Conservation (phyloP, 1,140 invertebrate genomes). For the Tetraneura akinire region DNA sequence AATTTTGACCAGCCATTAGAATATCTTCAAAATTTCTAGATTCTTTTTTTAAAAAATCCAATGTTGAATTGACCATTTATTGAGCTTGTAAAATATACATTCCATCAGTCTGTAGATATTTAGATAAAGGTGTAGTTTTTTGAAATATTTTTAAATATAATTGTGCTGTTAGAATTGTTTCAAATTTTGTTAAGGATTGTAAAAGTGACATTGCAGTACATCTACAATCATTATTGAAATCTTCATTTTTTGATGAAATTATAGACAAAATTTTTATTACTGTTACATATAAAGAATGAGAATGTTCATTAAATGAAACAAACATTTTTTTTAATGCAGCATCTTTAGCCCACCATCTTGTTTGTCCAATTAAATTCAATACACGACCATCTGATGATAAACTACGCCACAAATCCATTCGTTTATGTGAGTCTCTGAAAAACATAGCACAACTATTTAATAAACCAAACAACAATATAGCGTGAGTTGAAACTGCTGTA, state of each 20-base stretch:
- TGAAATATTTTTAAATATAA: background rate
- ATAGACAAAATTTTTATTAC: no score
- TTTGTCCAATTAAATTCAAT: background rate
- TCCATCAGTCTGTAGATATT: no score
- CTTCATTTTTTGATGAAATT: no score
- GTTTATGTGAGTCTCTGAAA: background rate
- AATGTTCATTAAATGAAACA: no score
- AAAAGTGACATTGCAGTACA: no score
- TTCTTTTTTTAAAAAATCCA: background rate
- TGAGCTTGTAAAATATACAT: no score
- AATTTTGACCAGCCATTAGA: slow-evolving; percentile 1
- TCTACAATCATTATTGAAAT: no score
- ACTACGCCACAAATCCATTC: background rate
- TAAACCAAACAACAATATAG: background rate
- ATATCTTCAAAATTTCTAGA: background rate
- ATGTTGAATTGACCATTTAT: no score
- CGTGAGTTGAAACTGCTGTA: background rate
- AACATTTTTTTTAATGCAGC: background rate
- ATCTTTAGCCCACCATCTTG: background rate
- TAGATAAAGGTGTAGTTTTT: no score
- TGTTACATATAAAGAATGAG: no score
- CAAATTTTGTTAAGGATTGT: no score
- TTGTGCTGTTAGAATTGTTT: background rate
- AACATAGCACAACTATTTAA: background rate
- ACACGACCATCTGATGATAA: no score